Base-by-base conservation (phyloP, 2,888 invertebrate species). In the Stramonita haemastoma region DNA sequence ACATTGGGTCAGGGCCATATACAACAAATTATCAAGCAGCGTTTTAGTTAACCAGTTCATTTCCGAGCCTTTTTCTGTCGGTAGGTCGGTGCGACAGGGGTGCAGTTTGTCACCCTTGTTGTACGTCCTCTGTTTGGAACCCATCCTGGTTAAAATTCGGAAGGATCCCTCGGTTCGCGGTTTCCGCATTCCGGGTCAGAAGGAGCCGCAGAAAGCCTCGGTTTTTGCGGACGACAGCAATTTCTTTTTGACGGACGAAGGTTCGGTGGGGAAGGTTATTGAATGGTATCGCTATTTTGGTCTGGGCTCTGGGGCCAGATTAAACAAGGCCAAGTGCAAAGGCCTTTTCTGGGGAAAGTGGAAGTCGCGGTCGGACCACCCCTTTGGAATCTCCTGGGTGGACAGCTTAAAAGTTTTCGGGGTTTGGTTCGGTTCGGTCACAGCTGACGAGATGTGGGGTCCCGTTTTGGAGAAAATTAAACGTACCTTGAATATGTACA, bases 321-420 rank as follows among this genome's bases (percentile, higher is more conserved):
- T 90, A 6, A 90, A 90, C 46, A 81, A 83, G 57, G 84, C 56
- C 15, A 90, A 90, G 83, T 86, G 88, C 6, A 70, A 88, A 32
- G 88, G 84, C 32, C 32, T 77, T 22, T 88, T 73, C n/a, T 77
- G 86, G 36, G 90, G 90, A 15, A 86, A 88, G 36, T 90, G 88
- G 79, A 46, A 46, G 29, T 57, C 29, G 87, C 46, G 86, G 34
- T 60, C 86, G 2, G 90, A 90, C 34, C 86, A 88, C 32, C 46
- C 86, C 32, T 90, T 88, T 60, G 90, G 88, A 15, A 88, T 90
- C 22, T 26, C 89, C 46, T 92, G 91, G 91, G 90, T 91, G n/a
- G 56, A 90, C 32, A 87, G 89, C 70, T 81, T 77, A n/a, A 92
- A 91, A 86, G 66, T 92, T n/a, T 87, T 91, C 60, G 92, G 91